Conservation (phyloP, 2,888 invertebrate species). For the Habrosyne pyritoides region DNA sequence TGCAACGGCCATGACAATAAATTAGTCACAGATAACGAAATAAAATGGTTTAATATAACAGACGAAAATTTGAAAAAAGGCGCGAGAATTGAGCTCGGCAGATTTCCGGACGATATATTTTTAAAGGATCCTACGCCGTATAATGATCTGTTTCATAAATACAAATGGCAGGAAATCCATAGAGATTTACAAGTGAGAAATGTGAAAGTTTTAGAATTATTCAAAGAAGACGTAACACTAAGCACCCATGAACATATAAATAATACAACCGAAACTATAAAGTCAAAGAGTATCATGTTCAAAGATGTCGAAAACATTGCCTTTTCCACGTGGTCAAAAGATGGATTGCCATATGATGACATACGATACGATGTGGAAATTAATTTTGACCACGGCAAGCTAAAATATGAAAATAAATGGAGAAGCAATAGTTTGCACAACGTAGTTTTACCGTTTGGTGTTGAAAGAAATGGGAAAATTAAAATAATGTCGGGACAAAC, state of each 20-base stretch:
- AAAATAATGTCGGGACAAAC: conserved; percentile 46
- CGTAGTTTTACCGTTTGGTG: conserved; percentile 39
- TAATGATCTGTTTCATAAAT: conserved; percentile 51
- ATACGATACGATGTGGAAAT: conserved; percentile 45
- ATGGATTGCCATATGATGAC: conserved; percentile 49
- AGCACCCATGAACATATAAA: conserved; percentile 51
- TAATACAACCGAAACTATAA: conserved; percentile 42
- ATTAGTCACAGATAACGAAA: conserved; percentile 52
- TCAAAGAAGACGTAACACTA: conserved; percentile 44
- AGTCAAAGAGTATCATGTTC: conserved; percentile 34
- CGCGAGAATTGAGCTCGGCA: conserved; percentile 54
- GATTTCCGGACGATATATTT: conserved; percentile 54
- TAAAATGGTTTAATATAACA: conserved; percentile 57
- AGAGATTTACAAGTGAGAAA: conserved; percentile 47
- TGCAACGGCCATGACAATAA: conserved; percentile 47
- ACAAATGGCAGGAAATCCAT: conserved; percentile 55
- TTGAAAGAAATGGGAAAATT: conserved; percentile 36
- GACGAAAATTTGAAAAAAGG: conserved; percentile 56
- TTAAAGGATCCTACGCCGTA: conserved; percentile 62
- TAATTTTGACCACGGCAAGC: conserved; percentile 38
- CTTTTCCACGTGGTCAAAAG: conserved; percentile 47
- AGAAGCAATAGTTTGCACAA: conserved; percentile 38
- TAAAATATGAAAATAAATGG: conserved; percentile 51
- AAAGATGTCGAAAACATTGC: conserved; percentile 46
- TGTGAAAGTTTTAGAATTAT: conserved; percentile 46